phyloP scores from a whole-genome alignment of 1,140 invertebrate genomes.

The Pygmarrhopalites habei region DNA sequence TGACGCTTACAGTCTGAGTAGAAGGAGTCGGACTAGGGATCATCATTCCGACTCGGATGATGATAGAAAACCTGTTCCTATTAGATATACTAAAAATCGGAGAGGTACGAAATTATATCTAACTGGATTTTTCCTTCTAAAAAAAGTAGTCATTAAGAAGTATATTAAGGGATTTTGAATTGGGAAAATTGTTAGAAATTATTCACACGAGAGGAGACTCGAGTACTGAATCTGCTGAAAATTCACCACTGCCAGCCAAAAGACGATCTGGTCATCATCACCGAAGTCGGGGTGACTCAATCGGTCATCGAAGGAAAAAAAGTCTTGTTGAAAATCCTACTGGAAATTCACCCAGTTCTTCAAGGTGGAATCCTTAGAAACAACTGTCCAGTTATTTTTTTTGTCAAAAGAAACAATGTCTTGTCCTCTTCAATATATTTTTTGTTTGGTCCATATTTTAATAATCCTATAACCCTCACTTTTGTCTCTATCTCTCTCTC shows the following conservation, averaged over 20 bases:
- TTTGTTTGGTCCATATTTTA: no score
- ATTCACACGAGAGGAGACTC: constrained; percentile 1
- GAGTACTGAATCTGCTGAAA: constrained; percentile 9
- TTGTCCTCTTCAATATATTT: no score
- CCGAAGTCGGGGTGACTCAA: constrained; percentile 1
- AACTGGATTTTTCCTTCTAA: no score
- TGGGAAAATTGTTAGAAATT: neutral
- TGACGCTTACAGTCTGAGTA: constrained; percentile 1
- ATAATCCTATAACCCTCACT: no score
- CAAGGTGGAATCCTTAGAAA: constrained; percentile 6
- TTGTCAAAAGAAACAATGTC: no score
- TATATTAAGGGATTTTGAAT: no score
- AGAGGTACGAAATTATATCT: neutral
- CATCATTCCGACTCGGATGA: neutral
- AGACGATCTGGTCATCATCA: neutral
- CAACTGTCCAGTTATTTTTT: no score
- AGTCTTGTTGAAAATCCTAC: neutral
- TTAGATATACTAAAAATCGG: constrained; percentile 12
- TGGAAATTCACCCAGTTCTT: neutral
- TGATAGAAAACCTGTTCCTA: constrained; percentile 11
- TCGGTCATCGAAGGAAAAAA: neutral
- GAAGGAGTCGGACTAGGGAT: neutral
- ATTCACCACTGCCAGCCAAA: constrained; percentile 7
- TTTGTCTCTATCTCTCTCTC: no score
- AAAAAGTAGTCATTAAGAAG: no score